A percentile compares a stretch with the other conserved stretches of the same genome.
phyloP scores from a whole-genome alignment of 30 jellyfish, hydroid and myxozoan genomes.

The Chrysaora quinquecirrha region DNA sequence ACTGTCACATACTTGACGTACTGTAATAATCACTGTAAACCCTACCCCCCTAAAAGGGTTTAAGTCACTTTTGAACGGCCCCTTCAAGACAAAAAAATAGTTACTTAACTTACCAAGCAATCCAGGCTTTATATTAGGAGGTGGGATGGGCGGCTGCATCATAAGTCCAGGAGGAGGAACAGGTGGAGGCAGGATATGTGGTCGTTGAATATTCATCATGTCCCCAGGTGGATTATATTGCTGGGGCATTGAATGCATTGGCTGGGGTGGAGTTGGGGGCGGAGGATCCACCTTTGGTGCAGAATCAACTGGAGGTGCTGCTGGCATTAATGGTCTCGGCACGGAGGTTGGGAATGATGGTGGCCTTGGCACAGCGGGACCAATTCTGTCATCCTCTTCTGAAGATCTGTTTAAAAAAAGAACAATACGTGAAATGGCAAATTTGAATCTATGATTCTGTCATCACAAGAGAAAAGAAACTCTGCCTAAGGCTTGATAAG shows the following conservation, averaged over 20 bases:
- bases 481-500: too few species aligned
- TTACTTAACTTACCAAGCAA: slow-evolving; percentile 60
- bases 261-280: slow-evolving; percentile 72
- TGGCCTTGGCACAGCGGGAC: slow-evolving; percentile 76
- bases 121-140: slow-evolving; percentile 69
- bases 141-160: slow-evolving; percentile 78
- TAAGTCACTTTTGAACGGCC: too few species aligned
- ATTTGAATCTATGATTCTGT: too few species aligned
- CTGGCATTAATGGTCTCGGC: slow-evolving; percentile 51
- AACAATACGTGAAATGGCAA: too few species aligned
- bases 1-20: too few species aligned
- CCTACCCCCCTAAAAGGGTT: too few species aligned
- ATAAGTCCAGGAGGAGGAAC: slow-evolving; percentile 59
- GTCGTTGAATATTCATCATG: slow-evolving; percentile 51
- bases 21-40: too few species aligned
- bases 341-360: slow-evolving; percentile 31
- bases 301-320: slow-evolving; percentile 40
- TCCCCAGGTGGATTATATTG: slow-evolving; percentile 31
- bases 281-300: slow-evolving; percentile 50
- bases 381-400: slow-evolving; percentile 86
- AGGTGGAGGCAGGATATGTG: slow-evolving; percentile 64
- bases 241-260: slow-evolving; percentile 49
- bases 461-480: too few species aligned
- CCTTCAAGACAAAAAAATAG: too few species aligned
- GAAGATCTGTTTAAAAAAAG: slow-evolving; percentile 67